Evolutionary conservation across 35 echinoderm and acorn worm genomes (phyloP).

Genomic region (Amphiura filiformis): DNA sequence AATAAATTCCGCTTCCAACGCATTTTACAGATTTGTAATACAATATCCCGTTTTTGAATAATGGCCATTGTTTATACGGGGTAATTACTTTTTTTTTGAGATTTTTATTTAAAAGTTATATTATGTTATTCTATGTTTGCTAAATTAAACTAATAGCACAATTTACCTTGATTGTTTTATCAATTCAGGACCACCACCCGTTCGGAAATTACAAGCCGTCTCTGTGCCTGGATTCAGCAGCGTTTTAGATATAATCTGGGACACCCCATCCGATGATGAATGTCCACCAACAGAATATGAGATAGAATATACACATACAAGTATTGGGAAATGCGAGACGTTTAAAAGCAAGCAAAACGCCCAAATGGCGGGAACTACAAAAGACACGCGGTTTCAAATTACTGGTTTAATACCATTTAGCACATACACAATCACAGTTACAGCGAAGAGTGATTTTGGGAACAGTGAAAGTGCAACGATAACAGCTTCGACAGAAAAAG

Average conservation of each 20-base stretch:
- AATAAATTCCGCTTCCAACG: too few relatives aligned
- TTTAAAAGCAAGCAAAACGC: too few relatives aligned
- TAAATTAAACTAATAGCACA: too few relatives aligned
- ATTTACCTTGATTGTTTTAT: too few relatives aligned
- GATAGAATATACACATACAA: slow-evolving; percentile 14
- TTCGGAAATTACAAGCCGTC: not conserved
- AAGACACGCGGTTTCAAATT: slow-evolving; percentile 8
- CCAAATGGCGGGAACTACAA: slow-evolving; percentile 14
- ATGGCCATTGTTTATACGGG: too few relatives aligned
- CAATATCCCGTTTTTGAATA: too few relatives aligned
- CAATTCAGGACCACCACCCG: slow-evolving; percentile 37
- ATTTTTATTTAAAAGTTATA: too few relatives aligned
- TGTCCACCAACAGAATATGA: slow-evolving; percentile 25
- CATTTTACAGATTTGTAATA: too few relatives aligned
- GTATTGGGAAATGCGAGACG: slow-evolving; percentile 31
- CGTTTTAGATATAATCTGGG: slow-evolving; percentile 13
- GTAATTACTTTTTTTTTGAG: too few relatives aligned
- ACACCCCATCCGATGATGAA: not conserved
- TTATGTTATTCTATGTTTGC: too few relatives aligned
- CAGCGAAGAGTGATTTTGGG: slow-evolving; percentile 49
- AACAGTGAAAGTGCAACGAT: slow-evolving; percentile 13
- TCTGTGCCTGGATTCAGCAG: not conserved
- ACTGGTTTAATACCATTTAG: slow-evolving; percentile 33
- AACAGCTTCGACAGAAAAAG: slow-evolving; percentile 29
- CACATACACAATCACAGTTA: slow-evolving; percentile 54